Evolutionary conservation across 2,888 invertebrate genomes (phyloP), one percentile per base, ranked within the genome.

Genomic region (Uloborus plumipes): DNA sequence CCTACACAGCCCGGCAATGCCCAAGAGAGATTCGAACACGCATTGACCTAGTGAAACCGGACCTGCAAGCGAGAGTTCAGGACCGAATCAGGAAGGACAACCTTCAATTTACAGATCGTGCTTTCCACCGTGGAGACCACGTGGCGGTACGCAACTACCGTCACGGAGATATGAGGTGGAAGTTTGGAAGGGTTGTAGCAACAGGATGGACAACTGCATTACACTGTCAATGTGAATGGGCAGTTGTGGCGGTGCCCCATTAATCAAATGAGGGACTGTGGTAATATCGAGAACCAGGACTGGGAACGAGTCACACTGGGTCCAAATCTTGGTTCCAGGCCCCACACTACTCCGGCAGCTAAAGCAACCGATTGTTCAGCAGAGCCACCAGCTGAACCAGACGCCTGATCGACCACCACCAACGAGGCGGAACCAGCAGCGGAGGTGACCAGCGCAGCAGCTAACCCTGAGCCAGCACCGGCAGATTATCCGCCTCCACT

Each of bases 1-100:
- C 62, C 26, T 50, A 9, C 53, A 55, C 14, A 74, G 65, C 26
- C 65, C 55, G 39, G 66, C 66, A 7, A 74, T 74, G 65, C 20
- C 55, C 2, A 2, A 26, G 26, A 4, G 26, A 26, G 26, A 26
- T 26, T 4, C 26, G 4, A 26, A 26, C 26, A 2, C 26, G 26
- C 26, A 26, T 26, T 4, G 18, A n/a, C 64, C 2, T n/a, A 26
- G 31, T 26, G 2, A 26, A 26, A 26, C 26, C 26, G 4, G 26
- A 26, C 4, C 2, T 26, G 26, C 26, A 74, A 65, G 39, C 20
- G 47, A 1, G 58, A 55, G 13, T 22, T 65, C 0, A 65, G 18
- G 13, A 65, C 39, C 18, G 74, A 74, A 9, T 55, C 39, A 15
- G 62, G 7, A 18, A 13, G 16, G 6, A 9, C 50, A 16, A 50